Evolutionary conservation across 2,797 vertebrate species (phyloP).

Genomic region (Liasis olivaceus): DNA sequence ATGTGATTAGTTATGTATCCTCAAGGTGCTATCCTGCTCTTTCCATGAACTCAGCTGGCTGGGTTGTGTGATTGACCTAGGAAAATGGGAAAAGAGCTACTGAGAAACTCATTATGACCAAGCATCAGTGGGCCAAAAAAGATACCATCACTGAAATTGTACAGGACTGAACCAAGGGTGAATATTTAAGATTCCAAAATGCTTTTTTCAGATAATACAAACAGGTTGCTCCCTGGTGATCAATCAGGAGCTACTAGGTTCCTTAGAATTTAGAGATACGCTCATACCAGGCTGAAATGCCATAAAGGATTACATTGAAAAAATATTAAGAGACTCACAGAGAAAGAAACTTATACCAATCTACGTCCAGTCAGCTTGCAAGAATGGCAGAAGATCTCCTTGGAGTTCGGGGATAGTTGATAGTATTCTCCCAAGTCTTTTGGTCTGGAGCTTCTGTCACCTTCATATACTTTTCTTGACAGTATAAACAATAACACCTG

Average conservation of each 20-base stretch:
- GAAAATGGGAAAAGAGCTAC: neutral
- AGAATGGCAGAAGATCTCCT: neutral
- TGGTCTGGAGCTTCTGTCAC: neutral
- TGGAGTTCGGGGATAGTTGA: neutral
- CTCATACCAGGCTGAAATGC: too few relatives aligned
- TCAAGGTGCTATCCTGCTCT: neutral
- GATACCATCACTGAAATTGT: neutral
- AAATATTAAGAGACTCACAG: neutral
- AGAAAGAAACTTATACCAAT: neutral
- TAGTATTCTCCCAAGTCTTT: neutral
- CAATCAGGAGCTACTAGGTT: too few relatives aligned
- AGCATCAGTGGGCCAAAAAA: neutral
- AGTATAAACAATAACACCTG: neutral
- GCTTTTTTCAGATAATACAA: neutral
- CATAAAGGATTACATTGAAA: neutral
- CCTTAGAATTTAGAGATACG: too few relatives aligned
- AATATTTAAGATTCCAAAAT: neutral
- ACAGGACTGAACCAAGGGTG: neutral
- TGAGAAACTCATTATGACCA: accelerated
- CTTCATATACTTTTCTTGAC: neutral
- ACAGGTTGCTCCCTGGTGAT: too few relatives aligned
- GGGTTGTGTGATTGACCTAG: neutral
- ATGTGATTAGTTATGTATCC: neutral
- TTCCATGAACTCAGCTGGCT: neutral
- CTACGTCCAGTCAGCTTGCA: neutral